Evolutionary conservation across 2,888 invertebrate species (phyloP).

Genomic region (Lasioglossum figueresi): DNA sequence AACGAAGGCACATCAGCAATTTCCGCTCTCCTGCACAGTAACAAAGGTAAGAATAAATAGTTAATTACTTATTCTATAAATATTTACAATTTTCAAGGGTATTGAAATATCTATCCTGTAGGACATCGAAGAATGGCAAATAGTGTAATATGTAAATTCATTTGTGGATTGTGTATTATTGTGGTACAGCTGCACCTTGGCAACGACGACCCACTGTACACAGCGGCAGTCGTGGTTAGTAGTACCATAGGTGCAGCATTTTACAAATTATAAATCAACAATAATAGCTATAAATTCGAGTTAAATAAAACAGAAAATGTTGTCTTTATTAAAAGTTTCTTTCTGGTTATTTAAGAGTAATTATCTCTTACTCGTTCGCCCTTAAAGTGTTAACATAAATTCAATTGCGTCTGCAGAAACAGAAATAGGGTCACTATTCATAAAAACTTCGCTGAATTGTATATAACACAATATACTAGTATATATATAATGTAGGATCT

Average conservation of each 20-base stretch:
- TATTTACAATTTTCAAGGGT: not conserved
- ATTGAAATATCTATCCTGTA: not conserved
- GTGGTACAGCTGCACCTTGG: not conserved
- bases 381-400: not conserved
- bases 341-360: not conserved
- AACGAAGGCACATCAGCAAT: not conserved
- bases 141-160: not conserved
- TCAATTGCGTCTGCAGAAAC: not conserved
- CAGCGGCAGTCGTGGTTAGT: not conserved
- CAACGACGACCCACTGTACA: not conserved
- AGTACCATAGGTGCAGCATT: not conserved
- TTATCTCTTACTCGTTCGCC: not conserved
- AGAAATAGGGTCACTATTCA: not conserved
- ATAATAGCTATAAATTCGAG: not conserved
- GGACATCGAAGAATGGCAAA: not conserved
- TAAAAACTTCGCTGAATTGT: not conserved
- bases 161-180: not conserved
- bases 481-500: not conserved
- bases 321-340: not conserved
- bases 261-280: not conserved
- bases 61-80: not conserved
- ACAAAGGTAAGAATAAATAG: constrained; percentile 22
- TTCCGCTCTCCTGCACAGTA: not conserved
- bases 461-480: no score
- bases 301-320: not conserved